Evolutionary conservation across 2,113 vertebrate species (phyloP).

Genomic region (Rhynchopsitta pachyrhyncha): DNA sequence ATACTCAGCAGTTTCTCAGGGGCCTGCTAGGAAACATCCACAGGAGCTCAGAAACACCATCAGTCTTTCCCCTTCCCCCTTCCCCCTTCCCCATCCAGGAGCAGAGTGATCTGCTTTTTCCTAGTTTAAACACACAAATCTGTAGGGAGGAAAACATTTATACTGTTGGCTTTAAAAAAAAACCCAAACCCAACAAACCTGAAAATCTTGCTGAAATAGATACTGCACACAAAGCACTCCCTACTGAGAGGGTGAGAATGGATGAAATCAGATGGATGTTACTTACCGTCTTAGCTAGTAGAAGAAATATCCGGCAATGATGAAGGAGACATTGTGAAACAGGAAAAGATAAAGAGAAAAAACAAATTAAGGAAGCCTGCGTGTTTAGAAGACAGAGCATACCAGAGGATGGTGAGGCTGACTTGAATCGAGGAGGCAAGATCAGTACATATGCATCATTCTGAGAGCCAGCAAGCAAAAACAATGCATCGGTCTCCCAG

Average conservation of each 20-base stretch:
- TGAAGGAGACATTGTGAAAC: background rate
- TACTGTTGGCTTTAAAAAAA: background rate
- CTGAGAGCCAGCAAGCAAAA: background rate
- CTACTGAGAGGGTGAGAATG: background rate
- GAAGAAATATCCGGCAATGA: background rate
- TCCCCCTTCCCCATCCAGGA: background rate
- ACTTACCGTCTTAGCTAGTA: background rate
- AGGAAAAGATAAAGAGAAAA: background rate
- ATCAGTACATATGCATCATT: rapidly evolving
- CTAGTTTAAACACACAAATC: background rate
- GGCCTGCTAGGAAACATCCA: slow-evolving; percentile 14
- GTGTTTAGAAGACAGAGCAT: background rate
- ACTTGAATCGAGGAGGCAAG: background rate
- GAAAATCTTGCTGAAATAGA: slow-evolving; percentile 25
- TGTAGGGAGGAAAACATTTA: background rate
- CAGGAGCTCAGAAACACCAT: background rate
- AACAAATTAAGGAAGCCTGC: background rate
- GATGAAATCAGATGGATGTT: background rate
- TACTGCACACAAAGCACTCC: background rate
- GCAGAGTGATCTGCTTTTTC: background rate
- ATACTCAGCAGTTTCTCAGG: slow-evolving; percentile 34
- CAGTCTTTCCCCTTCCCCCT: background rate
- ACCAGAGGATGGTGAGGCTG: background rate
- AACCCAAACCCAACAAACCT: background rate
- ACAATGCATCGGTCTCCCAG: rapidly evolving